Conservation (phyloP, 2,113 vertebrate species). For the Heptranchias perlo region DNA sequence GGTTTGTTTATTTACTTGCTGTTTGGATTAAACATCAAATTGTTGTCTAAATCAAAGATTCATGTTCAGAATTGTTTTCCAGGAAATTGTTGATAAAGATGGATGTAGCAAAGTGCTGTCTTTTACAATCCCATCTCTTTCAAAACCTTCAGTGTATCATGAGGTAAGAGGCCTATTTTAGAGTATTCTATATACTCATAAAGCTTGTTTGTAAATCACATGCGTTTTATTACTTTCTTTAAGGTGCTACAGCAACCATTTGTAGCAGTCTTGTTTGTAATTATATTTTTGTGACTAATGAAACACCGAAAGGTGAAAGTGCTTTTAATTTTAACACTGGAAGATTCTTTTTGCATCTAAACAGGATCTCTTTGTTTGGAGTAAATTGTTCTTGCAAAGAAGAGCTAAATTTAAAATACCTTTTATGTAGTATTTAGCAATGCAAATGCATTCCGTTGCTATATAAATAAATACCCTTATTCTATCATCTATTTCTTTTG, state of each 20-base stretch:
- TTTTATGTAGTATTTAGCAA: neutral
- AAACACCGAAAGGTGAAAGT: neutral
- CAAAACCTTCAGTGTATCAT: constrained; percentile 92
- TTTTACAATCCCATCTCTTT: constrained; percentile 93
- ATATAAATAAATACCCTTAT: neutral
- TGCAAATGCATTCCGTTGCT: neutral
- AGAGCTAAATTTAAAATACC: neutral
- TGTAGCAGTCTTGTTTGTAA: neutral
- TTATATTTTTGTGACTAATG: neutral
- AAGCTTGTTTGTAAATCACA: neutral
- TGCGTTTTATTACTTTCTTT: neutral
- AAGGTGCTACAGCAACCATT: neutral
- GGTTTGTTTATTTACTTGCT: neutral
- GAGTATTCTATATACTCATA: neutral
- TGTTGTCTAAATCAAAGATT: neutral
- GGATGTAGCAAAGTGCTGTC: constrained; percentile 87
- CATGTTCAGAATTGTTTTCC: constrained; percentile 1
- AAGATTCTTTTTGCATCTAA: neutral
- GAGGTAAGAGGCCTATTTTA: constrained; percentile 70
- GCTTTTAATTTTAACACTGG: neutral
- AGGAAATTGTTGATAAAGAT: constrained; percentile 97
- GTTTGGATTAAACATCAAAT: neutral
- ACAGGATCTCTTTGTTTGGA: neutral
- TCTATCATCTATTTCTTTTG: neutral
- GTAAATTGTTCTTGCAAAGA: neutral